Conservation (phyloP, 1,140 invertebrate genomes). For the Drosophila burlai region DNA sequence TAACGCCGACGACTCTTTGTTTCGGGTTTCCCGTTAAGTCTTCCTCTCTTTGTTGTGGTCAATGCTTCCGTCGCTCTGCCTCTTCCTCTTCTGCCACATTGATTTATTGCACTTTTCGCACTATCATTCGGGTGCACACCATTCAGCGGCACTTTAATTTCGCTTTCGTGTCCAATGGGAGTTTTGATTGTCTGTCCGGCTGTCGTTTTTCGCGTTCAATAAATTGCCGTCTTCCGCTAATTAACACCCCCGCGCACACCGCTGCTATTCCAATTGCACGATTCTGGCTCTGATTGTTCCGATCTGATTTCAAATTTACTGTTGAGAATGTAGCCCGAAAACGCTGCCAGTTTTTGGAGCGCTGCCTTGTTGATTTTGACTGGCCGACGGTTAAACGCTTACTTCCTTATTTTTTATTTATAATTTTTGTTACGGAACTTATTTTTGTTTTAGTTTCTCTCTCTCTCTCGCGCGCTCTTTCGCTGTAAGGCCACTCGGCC, state of each 20-base stretch:
- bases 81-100: conserved; percentile 52
- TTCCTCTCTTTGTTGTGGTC: conserved; percentile 60
- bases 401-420: conserved; percentile 75
- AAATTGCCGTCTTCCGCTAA: conserved; percentile 54
- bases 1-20: conserved; percentile 5
- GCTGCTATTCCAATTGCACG: conserved; percentile 11
- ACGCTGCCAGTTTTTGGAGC: conserved; percentile 27
- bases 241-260: conserved; percentile 39
- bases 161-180: conserved; percentile 29
- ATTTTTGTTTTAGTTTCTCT: conserved; percentile 64
- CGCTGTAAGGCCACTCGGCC: conserved; percentile 29
- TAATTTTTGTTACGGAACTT: conserved; percentile 73
- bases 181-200: conserved; percentile 14
- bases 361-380: conserved; percentile 29
- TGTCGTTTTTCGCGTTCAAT: conserved; percentile 41
- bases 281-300: conserved; percentile 13
- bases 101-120: conserved; percentile 71
- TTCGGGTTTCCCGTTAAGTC: conserved; percentile 48
- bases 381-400: conserved; percentile 42
- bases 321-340: conserved; percentile 20
- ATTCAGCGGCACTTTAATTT: conserved; percentile 31
- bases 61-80: conserved; percentile 33
- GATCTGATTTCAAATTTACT: conserved; percentile 31
- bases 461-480: conserved; percentile 32
- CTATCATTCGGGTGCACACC: conserved; percentile 23